These are phyloP conservation scores for Microcebus tavaratra DNA, from an alignment of 2,113 vertebrate species.

Conservation along the genomic window DNA sequence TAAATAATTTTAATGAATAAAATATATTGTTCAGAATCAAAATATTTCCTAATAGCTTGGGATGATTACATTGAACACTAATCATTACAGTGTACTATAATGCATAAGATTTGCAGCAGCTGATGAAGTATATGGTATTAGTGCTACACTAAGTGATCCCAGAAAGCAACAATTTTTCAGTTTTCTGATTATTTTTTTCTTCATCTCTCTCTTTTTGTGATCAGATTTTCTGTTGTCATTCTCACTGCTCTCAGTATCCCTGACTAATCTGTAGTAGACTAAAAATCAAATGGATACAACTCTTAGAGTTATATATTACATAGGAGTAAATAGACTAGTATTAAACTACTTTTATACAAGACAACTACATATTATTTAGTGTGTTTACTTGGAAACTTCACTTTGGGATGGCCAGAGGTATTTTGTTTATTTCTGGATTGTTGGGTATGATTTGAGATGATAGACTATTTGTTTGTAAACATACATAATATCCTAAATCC, in stretches of 20 bases:
- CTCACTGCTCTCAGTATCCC: background rate
- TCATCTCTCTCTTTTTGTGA: background rate
- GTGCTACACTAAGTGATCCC: background rate
- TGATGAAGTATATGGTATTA: background rate
- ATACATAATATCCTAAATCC: background rate
- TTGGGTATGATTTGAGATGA: background rate
- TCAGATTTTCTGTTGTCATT: background rate
- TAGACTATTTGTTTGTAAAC: background rate
- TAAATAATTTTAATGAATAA: slow-evolving; percentile 9
- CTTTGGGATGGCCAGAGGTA: background rate
- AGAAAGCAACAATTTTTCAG: background rate
- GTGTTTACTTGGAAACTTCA: background rate
- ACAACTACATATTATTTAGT: background rate
- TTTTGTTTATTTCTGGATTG: background rate
- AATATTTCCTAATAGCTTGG: background rate
- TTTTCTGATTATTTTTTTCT: background rate
- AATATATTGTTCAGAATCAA: background rate
- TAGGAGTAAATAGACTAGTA: background rate
- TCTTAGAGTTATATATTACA: background rate
- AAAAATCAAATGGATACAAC: background rate
- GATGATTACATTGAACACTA: background rate
- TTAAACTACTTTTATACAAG: background rate
- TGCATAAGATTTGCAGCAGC: background rate
- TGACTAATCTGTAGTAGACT: background rate
- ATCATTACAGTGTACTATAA: background rate